Evolutionary conservation across 2,888 invertebrate genomes (phyloP), one percentile per base, ranked within the genome.

Genomic region (Drosophila niveifrons): DNA sequence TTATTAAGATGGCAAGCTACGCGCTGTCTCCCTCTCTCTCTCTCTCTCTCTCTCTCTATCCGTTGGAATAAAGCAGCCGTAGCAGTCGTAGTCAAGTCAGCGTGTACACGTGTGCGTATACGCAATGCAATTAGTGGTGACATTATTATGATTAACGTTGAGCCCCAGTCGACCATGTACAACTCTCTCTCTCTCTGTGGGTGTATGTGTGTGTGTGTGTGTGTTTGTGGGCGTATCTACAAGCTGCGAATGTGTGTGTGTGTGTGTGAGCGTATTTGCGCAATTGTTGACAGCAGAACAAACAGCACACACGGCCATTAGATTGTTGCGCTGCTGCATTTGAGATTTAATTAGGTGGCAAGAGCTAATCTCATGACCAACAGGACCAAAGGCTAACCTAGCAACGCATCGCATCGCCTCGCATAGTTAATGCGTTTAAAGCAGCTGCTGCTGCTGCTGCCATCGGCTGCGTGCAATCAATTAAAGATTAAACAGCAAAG

Each of bases 101-200:
- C 47, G 58, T 23, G 81, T 72, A 87, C 74, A 83, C 71, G 77
- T 79, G 79, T 87, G 85, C 88, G 88, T 87, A 74, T 89, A 85
- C 85, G 82, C 88, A 89, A 77, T 84, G 88, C 88, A 89, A 86
- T 86, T 86, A 89, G 85, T 78, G 86, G 78, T 61, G 75, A 80
- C 82, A 76, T 88, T 86, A 88, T 86, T 87, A 86, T 86, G 89
- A 89, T 88, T 80, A 86, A 86, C 73, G 79, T 76, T 28, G 31
- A 63, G 63, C 58, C 48, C 31, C 39, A 63, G 48, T 63, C 63
- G 61, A 66, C 53, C 82, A 58, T 66, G 65, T 58, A 10, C 23
- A 18, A 6, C 6, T n/a, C n/a, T n/a, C n/a, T n/a, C n/a, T n/a
- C n/a, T n/a, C n/a, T n/a, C n/a, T n/a, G n/a, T n/a, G n/a, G n/a